A percentile compares a stretch with the other conserved stretches of the same genome.
Evolutionary conservation across 2,113 vertebrate species (phyloP).

Genomic region (Ascaphus truei): DNA sequence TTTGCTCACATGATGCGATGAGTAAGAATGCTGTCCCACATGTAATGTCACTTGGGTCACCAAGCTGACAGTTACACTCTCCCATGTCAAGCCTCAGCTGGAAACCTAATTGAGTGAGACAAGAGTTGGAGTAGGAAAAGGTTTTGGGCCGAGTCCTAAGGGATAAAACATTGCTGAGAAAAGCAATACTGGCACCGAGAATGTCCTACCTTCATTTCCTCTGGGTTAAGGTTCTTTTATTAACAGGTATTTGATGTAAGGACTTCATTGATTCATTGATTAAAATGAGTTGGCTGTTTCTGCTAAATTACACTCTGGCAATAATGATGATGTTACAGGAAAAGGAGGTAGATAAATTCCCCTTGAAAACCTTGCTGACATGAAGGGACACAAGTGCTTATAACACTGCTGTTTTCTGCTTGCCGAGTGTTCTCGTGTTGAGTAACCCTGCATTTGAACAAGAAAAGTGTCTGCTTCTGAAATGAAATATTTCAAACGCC

Average conservation of each 20-base stretch:
- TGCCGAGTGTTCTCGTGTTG: no score
- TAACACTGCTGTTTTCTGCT: not conserved
- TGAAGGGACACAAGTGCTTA: not conserved
- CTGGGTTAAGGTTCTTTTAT: slow-evolving; percentile 19
- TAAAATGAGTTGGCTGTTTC: not conserved
- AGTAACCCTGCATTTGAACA: no score
- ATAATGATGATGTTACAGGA: slow-evolving; percentile 25
- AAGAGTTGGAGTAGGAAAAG: slow-evolving; percentile 21
- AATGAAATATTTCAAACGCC: no score
- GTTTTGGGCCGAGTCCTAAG: slow-evolving; percentile 23
- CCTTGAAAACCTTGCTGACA: slow-evolving; percentile 6
- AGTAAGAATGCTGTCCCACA: slow-evolving; percentile 25
- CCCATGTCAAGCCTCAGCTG: slow-evolving; percentile 18
- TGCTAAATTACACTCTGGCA: not conserved
- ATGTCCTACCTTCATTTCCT: slow-evolving; percentile 25
- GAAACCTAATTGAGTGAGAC: slow-evolving; percentile 28
- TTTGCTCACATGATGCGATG: slow-evolving; percentile 3
- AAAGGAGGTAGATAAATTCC: not conserved
- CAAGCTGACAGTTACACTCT: slow-evolving; percentile 17
- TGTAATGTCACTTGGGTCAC: slow-evolving; percentile 22
- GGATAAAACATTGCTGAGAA: slow-evolving; percentile 29
- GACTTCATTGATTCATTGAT: slow-evolving; percentile 22
- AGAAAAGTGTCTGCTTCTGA: no score
- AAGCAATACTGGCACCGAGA: slow-evolving; percentile 17
- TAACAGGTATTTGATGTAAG: slow-evolving; percentile 27